These are phyloP conservation scores for Eolophus roseicapilla DNA, from an alignment of 2,113 vertebrate genomes.

Conservation along the genomic window DNA sequence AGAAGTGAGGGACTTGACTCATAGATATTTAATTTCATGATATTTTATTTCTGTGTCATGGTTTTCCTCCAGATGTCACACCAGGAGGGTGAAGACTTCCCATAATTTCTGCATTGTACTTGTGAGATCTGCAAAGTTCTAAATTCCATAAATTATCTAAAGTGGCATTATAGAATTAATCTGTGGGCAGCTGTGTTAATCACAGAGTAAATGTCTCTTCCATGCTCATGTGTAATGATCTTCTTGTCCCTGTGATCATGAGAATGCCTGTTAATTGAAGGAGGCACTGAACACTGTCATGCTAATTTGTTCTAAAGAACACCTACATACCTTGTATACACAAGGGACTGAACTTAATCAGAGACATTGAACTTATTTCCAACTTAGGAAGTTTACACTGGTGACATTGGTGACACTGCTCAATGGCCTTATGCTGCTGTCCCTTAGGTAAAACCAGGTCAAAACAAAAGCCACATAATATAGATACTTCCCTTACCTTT, in stretches of 20 bases:
- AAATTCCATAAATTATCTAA: neutral
- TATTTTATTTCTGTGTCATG: neutral
- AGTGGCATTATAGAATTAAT: neutral
- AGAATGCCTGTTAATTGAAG: neutral
- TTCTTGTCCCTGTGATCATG: neutral
- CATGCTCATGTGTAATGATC: neutral
- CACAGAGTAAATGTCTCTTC: neutral
- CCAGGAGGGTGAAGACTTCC: neutral
- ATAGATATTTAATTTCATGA: neutral
- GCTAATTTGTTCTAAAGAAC: neutral
- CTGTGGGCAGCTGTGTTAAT: neutral
- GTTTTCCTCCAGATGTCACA: neutral
- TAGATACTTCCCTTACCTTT: neutral
- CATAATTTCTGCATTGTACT: neutral
- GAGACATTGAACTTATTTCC: accelerated
- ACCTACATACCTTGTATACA: accelerated
- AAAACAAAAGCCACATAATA: neutral
- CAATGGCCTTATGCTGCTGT: neutral
- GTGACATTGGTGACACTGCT: neutral
- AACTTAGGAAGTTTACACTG: neutral
- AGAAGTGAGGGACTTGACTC: neutral
- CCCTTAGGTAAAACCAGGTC: neutral
- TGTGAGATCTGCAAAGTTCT: neutral
- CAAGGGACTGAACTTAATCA: neutral
- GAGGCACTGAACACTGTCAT: neutral